These are phyloP conservation scores for Apteryx mantelli DNA, from an alignment of 2,113 vertebrate species.

Conservation along the genomic window DNA sequence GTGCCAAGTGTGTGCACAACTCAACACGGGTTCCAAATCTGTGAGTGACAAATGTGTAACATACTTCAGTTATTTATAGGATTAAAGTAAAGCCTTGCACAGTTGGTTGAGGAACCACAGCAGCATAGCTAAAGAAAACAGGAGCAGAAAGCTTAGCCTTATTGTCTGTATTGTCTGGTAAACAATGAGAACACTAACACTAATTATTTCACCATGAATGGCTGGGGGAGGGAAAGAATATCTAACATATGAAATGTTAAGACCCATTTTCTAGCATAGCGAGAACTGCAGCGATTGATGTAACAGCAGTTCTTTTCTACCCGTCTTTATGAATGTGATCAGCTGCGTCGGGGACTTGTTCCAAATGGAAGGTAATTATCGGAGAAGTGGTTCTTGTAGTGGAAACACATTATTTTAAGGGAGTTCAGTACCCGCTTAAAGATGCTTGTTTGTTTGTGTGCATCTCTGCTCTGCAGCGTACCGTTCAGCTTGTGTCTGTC, in stretches of 20 bases:
- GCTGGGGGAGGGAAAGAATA: slow-evolving; percentile 31
- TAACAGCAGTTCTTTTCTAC: not conserved
- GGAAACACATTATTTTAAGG: not conserved
- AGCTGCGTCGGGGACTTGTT: rapidly evolving
- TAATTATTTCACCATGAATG: slow-evolving; percentile 69
- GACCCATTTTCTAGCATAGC: not conserved
- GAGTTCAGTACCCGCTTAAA: not conserved
- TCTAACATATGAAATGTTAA: not conserved
- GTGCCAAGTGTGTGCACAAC: slow-evolving; percentile 65
- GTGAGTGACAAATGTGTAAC: slow-evolving; percentile 76
- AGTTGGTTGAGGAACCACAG: slow-evolving; percentile 75
- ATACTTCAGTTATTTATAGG: slow-evolving; percentile 78
- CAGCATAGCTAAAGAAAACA: slow-evolving; percentile 64
- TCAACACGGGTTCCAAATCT: slow-evolving; percentile 78
- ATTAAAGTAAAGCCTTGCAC: slow-evolving; percentile 74
- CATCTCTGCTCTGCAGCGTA: not conserved
- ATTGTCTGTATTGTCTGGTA: slow-evolving; percentile 73
- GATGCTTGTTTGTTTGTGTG: not conserved
- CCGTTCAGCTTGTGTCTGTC: not conserved
- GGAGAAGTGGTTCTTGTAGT: not conserved
- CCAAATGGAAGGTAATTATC: not conserved
- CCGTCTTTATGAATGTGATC: not conserved
- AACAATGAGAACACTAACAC: slow-evolving; percentile 75
- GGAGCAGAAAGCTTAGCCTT: slow-evolving; percentile 68
- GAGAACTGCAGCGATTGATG: not conserved